Evolutionary conservation across 2,797 vertebrate species (phyloP).

Genomic region (Sebastes wilsoni): DNA sequence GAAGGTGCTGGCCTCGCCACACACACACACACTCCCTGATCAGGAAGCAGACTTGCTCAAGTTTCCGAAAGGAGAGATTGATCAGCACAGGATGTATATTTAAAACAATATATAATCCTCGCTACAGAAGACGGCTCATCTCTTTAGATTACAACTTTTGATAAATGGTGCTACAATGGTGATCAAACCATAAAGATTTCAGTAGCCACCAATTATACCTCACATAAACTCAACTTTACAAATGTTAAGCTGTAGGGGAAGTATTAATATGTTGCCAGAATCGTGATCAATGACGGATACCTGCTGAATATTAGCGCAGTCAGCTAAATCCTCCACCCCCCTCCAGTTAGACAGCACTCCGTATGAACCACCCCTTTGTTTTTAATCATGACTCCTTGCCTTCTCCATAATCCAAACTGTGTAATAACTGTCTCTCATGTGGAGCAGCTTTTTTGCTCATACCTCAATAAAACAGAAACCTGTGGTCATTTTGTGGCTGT

Average conservation of each 20-base stretch:
- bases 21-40: slow-evolving; percentile 5
- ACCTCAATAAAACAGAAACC: slow-evolving; percentile 76
- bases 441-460: slow-evolving; percentile 64
- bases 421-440: slow-evolving; percentile 76
- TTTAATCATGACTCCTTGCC: slow-evolving; percentile 70
- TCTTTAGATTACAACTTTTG: slow-evolving; percentile 56
- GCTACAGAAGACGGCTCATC: background rate
- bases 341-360: slow-evolving; percentile 60
- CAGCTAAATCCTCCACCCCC: slow-evolving; percentile 71
- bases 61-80: slow-evolving; percentile 25
- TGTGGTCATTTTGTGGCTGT: slow-evolving; percentile 72
- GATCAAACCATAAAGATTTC: slow-evolving; percentile 65
- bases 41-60: slow-evolving; percentile 5
- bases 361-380: slow-evolving; percentile 71
- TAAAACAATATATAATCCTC: slow-evolving; percentile 47
- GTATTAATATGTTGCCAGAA: slow-evolving; percentile 67
- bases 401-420: slow-evolving; percentile 65
- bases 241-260: slow-evolving; percentile 64
- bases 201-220: slow-evolving; percentile 51
- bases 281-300: slow-evolving; percentile 65
- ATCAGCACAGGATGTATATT: slow-evolving; percentile 21
- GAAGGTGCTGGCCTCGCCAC: slow-evolving; percentile 24
- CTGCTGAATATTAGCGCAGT: slow-evolving; percentile 62
- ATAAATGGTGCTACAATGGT: slow-evolving; percentile 42
- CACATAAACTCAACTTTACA: slow-evolving; percentile 69